Percentiles rank a stretch among this genome's conserved stretches.
phyloP scores from a whole-genome alignment of 2,888 invertebrate species.

The Protodeltote pygarga region DNA sequence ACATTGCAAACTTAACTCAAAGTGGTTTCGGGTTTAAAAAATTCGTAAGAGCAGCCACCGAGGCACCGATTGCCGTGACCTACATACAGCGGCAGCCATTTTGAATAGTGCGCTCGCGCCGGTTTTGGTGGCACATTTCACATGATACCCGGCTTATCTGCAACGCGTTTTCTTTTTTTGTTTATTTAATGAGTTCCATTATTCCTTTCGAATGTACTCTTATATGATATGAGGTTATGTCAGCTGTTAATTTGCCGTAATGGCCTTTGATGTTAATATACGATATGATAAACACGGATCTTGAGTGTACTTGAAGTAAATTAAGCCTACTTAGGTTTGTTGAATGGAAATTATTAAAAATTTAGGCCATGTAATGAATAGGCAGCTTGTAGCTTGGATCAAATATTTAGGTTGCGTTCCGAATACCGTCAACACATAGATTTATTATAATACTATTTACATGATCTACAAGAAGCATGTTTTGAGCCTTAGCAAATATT shows the following conservation, averaged over 20 bases:
- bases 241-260: conserved; percentile 12
- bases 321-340: conserved; percentile 11
- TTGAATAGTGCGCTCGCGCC: conserved; percentile 71
- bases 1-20: conserved; percentile 28
- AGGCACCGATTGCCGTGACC: conserved; percentile 72
- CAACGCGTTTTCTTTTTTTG: conserved; percentile 45
- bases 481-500: too few relatives aligned
- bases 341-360: conserved; percentile 18
- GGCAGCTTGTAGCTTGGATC: conserved; percentile 28
- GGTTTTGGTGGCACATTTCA: conserved; percentile 72
- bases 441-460: too few relatives aligned
- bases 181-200: conserved; percentile 39
- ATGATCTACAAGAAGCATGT: too few relatives aligned
- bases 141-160: conserved; percentile 58
- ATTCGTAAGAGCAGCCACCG: conserved; percentile 52
- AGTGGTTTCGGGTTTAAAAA: conserved; percentile 46
- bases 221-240: conserved; percentile 17
- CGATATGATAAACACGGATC: conserved; percentile 17
- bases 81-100: conserved; percentile 69
- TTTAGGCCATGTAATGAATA: conserved; percentile 28
- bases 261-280: conserved; percentile 10
- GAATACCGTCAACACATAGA: conserved; percentile 15
- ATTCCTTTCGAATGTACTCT: conserved; percentile 28
- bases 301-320: conserved; percentile 8
- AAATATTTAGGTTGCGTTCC: conserved; percentile 38